Evolutionary conservation across 2,113 vertebrate species (phyloP), one percentile per base, ranked within the genome.

Genomic region (Sylvicapra grimmia): DNA sequence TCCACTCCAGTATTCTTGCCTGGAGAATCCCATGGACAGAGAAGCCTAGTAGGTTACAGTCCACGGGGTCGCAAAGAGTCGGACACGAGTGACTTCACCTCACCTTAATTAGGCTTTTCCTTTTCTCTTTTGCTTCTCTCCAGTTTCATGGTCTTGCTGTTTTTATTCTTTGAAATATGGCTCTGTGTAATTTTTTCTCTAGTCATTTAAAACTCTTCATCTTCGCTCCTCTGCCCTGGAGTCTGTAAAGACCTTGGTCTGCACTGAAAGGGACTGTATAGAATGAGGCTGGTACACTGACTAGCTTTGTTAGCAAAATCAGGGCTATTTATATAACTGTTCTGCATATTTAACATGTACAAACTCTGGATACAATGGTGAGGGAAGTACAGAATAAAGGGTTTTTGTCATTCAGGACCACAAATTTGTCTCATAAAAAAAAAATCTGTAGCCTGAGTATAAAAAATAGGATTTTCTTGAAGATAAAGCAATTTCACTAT

Each of bases 111-210:
- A 96, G 33, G 44, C 40, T 92, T 96, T 90, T 96, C 94, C 75
- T 93, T 98, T 97, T 90, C 83, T 96, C 59, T 94, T 98, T 97
- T 96, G 95, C 98, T 98, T 98, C 88, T 91, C 98, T 75, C 93
- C 19, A 95, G 94, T 96, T 98, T 98, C 97, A 96, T 97, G 92
- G 97, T 97, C 80, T 93, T 51, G 96, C 90, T 18, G 0, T 96
- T 98, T 98, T 98, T 96, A 95, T 97, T 98, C 86, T 94, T 88
- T 95, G 40, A 97, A 98, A 96, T 93, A 94, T 89, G 93, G 51
- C 91, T 93, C 97, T 96, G 92, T 97, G 75, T 1, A 33, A 89
- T 94, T 85, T 4, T 96, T 96, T 11, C 59, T 54, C 40, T 82
- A 92, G 93, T 98, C 93, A 98, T 98, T 98, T 97, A 98, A 96